Evolutionary conservation across 2,888 invertebrate genomes (phyloP).

Genomic region (Lasioglossum oenotherae): DNA sequence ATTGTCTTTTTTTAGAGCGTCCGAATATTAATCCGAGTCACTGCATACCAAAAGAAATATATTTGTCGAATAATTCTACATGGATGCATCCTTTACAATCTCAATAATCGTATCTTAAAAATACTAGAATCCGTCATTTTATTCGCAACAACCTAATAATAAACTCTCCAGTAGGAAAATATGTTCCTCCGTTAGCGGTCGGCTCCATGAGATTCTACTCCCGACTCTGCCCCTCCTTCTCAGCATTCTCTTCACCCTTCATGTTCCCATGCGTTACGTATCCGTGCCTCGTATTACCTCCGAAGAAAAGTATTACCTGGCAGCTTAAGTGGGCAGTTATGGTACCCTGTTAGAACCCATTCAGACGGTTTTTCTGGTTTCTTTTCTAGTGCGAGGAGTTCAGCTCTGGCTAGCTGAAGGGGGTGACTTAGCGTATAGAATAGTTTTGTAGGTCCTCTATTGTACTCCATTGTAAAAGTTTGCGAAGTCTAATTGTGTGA

Average conservation of each 20-base stretch:
- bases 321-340: conserved; percentile 26
- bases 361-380: conserved; percentile 5
- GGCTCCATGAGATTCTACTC: neutral
- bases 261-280: conserved; percentile 9
- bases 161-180: conserved; percentile 49
- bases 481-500: neutral
- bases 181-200: conserved; percentile 18
- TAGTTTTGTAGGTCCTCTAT: neutral
- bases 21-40: no score
- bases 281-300: conserved; percentile 22
- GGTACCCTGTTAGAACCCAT: conserved; percentile 29
- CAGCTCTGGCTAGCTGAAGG: neutral
- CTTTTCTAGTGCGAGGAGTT: conserved; percentile 12
- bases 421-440: conserved; percentile 4
- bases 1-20: no score
- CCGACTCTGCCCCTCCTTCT: conserved; percentile 11
- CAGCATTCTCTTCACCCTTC: conserved; percentile 23
- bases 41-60: no score
- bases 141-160: conserved; percentile 38
- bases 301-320: conserved; percentile 29
- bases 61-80: no score
- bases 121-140: no score
- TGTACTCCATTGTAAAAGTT: neutral
- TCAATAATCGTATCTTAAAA: no score
- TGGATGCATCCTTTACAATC: no score